A percentile compares a stretch with the other conserved stretches of the same genome.
These are phyloP conservation scores for Melanargia galathea DNA, from an alignment of 2,888 invertebrate species.

Conservation along the genomic window DNA sequence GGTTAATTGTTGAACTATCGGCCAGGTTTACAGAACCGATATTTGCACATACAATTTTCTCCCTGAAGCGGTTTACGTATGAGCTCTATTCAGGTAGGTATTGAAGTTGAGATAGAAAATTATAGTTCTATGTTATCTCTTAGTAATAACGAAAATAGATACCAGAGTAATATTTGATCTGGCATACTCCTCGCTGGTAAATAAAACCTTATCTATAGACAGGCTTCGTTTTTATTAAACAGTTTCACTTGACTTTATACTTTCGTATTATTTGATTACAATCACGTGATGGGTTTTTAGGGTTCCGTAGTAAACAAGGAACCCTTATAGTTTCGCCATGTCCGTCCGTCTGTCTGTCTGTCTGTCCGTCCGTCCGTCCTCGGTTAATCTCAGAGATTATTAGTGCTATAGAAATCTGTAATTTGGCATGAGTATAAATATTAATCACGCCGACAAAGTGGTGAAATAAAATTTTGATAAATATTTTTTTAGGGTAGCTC, in stretches of 20 bases:
- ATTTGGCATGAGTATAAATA: no score
- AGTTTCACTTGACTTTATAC: neutral
- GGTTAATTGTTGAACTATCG: neutral
- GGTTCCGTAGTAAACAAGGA: no score
- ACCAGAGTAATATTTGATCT: slow-evolving; percentile 1
- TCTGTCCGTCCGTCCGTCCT: no score
- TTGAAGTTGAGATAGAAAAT: slow-evolving; percentile 7
- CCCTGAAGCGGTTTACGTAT: slow-evolving; percentile 1
- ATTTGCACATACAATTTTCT: neutral
- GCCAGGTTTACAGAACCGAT: neutral
- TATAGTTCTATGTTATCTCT: slow-evolving; percentile 3
- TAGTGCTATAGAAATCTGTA: no score
- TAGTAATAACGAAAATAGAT: neutral
- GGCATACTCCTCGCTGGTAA: neutral
- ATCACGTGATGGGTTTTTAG: neutral
- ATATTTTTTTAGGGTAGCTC: no score
- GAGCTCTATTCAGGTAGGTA: neutral
- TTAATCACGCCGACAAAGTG: no score
- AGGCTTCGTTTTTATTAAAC: neutral
- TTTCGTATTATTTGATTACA: neutral
- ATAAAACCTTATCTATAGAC: neutral
- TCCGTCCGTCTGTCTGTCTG: no score
- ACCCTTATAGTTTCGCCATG: no score
- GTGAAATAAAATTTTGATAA: no score
- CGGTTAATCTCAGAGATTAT: no score